Percentiles rank a stretch among this genome's conserved stretches.
These are phyloP conservation scores for Agelas oroides DNA, from an alignment of 37 sponge, comb jelly and placozoan genomes.

Conservation along the genomic window DNA sequence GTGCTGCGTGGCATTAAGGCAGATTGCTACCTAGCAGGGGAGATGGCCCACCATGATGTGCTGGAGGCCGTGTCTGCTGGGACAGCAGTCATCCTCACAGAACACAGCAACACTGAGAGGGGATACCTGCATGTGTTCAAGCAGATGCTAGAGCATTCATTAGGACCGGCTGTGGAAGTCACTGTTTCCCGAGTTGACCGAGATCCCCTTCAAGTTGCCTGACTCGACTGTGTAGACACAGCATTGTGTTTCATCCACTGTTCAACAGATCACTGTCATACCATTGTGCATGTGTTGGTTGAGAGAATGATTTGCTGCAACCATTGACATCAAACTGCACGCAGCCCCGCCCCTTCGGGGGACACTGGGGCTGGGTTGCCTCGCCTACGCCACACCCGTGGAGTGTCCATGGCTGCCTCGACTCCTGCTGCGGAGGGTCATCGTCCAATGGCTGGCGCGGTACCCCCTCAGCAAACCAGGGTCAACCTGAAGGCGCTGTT, in stretches of 20 bases:
- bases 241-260: too few relatives aligned
- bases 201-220: conserved; percentile 78
- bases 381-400: too few relatives aligned
- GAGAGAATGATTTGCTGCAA: too few relatives aligned
- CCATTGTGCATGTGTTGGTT: too few relatives aligned
- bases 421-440: too few relatives aligned
- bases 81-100: conserved; percentile 83
- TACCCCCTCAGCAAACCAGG: neutral
- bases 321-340: too few relatives aligned
- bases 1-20: conserved; percentile 74
- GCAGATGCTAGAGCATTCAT: conserved; percentile 14
- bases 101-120: conserved; percentile 96
- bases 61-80: conserved; percentile 87
- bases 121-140: conserved; percentile 82
- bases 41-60: conserved; percentile 96
- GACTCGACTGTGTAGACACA: neutral
- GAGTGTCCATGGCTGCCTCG: too few relatives aligned
- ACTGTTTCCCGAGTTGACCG: conserved; percentile 62
- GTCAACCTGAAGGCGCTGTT: conserved; percentile 13
- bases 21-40: conserved; percentile 87
- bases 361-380: too few relatives aligned
- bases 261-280: too few relatives aligned
- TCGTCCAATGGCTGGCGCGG: too few relatives aligned
- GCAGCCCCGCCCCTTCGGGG: too few relatives aligned
- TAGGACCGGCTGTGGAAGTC: conserved; percentile 55